Evolutionary conservation across 2,113 vertebrate species (phyloP).

Genomic region (Butorides virescens): DNA sequence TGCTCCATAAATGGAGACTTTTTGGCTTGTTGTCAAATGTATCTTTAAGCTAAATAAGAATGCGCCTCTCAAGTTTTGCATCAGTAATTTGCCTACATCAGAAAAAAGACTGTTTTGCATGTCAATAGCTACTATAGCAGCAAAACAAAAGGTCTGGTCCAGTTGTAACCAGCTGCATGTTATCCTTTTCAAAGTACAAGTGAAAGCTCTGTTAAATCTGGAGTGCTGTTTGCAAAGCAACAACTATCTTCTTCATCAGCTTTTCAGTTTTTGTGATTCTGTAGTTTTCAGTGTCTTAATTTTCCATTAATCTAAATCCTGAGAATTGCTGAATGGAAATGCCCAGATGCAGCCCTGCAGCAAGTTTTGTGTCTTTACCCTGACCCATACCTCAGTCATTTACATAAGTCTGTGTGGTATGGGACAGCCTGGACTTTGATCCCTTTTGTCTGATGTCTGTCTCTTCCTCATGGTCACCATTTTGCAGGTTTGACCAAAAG

Average conservation of each 20-base stretch:
- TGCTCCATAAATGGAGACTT: neutral
- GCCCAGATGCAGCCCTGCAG: neutral
- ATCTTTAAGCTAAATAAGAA: neutral
- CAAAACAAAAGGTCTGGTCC: neutral
- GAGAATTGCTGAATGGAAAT: neutral
- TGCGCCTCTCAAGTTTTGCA: neutral
- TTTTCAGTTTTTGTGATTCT: neutral
- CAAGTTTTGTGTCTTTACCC: neutral
- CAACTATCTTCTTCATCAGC: neutral
- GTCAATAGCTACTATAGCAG: neutral
- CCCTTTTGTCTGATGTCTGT: neutral
- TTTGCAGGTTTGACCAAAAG: neutral
- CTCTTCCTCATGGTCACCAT: neutral
- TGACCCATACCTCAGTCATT: neutral
- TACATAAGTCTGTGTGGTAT: neutral
- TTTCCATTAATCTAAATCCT: neutral
- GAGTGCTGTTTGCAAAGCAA: neutral
- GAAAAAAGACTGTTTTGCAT: neutral
- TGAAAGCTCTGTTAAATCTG: neutral
- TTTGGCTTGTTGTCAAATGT: neutral
- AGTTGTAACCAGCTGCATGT: neutral
- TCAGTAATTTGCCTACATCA: neutral
- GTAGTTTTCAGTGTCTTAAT: neutral
- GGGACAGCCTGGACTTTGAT: neutral
- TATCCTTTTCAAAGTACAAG: fast-evolving